Evolutionary conservation across 2,113 vertebrate species (phyloP).

Genomic region (Azemiops feae): DNA sequence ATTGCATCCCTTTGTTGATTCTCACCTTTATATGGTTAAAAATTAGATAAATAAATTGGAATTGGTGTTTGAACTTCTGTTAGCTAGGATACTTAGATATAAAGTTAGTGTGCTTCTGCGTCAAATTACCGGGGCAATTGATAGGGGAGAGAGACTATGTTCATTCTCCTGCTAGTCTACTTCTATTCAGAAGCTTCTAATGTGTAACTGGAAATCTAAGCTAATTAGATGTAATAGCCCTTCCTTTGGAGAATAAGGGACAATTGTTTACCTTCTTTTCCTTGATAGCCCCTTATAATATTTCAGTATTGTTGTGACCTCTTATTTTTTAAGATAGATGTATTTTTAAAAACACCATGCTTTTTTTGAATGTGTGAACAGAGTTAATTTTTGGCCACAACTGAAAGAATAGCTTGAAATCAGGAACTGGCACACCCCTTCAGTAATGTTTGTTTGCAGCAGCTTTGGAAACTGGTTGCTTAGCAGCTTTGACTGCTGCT

Average conservation of each 20-base stretch:
- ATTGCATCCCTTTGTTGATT: not conserved
- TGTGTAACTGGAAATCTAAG: not conserved
- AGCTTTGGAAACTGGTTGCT: slow-evolving; percentile 4
- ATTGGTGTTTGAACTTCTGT: not conserved
- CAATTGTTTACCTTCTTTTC: not conserved
- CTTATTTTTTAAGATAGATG: not conserved
- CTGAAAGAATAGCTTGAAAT: not conserved
- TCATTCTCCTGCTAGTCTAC: too few species aligned
- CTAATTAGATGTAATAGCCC: not conserved
- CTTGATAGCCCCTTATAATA: not conserved
- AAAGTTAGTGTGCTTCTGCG: not conserved
- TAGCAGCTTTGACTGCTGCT: slow-evolving; percentile 5
- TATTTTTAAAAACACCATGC: not conserved
- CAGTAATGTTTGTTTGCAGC: slow-evolving; percentile 7
- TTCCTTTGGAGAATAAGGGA: not conserved
- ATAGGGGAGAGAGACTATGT: not conserved
- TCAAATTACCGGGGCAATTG: not conserved
- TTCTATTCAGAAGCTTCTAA: not conserved
- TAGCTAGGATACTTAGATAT: not conserved
- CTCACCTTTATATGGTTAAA: not conserved
- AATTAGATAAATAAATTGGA: not conserved
- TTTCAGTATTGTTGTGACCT: not conserved
- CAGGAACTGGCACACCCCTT: not conserved
- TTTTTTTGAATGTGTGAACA: not conserved
- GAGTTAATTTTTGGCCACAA: not conserved